Evolutionary conservation across 1,140 invertebrate genomes (phyloP).

Genomic region (Drosophila micromelanica): DNA sequence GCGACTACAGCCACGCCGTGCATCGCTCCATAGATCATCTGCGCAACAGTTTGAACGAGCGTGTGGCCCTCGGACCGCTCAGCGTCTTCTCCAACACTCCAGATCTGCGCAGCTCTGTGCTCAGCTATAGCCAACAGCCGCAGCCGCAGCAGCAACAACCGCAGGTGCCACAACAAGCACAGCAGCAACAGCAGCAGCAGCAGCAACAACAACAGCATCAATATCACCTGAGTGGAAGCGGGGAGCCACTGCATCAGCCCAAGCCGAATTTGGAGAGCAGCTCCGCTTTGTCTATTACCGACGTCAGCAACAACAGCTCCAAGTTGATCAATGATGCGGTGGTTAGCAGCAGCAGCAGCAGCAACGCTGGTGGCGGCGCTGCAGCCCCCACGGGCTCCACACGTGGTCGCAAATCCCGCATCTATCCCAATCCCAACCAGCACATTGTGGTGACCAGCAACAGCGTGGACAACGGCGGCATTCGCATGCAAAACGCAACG

Average conservation of each 20-base stretch:
- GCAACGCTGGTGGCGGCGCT: constrained; percentile 29
- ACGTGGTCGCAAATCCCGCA: constrained; percentile 76
- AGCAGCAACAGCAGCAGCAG: constrained; percentile 44
- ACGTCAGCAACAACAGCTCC: constrained; percentile 39
- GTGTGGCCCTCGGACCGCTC: constrained; percentile 85
- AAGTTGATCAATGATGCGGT: constrained; percentile 68
- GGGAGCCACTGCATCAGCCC: constrained; percentile 37
- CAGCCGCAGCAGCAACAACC: constrained; percentile 65
- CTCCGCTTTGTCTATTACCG: constrained; percentile 12
- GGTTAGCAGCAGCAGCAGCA: constrained; percentile 68
- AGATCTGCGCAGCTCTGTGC: constrained; percentile 74
- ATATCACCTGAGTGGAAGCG: constrained; percentile 50
- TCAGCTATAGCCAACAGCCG: constrained; percentile 75
- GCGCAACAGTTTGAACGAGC: constrained; percentile 86
- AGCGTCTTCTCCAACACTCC: constrained; percentile 81
- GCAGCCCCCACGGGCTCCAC: constrained; percentile 66
- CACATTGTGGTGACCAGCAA: constrained; percentile 81
- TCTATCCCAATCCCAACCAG: constrained; percentile 81
- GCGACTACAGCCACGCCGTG: constrained; percentile 87
- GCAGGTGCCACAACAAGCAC: constrained; percentile 58
- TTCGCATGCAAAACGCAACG: constrained; percentile 74
- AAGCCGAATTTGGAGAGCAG: constrained; percentile 57
- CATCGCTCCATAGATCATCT: constrained; percentile 89
- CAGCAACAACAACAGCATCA: constrained; percentile 65
- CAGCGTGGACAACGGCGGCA: constrained; percentile 78